A percentile compares a stretch with the other conserved stretches of the same genome.
These are phyloP conservation scores for Gnathonemus echidnorhynchus DNA, from an alignment of 2,113 vertebrate genomes.

Conservation along the genomic window DNA sequence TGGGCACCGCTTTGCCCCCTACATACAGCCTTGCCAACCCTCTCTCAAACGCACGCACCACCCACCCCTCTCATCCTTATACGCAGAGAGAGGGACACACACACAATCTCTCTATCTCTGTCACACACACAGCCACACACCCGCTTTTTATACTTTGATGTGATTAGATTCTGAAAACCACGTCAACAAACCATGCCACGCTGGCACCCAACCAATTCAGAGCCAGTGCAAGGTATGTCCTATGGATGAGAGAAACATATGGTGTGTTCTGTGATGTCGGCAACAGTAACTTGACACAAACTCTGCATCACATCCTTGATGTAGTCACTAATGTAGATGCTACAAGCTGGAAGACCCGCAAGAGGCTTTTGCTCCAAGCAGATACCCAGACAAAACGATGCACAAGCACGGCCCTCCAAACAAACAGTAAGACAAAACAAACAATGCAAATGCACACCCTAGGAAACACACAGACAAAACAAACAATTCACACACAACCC, in stretches of 20 bases:
- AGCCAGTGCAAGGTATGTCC: not conserved
- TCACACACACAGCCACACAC: constrained; percentile 1
- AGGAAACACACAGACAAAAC: not conserved
- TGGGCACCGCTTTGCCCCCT: not conserved
- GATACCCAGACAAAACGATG: not conserved
- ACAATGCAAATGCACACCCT: not conserved
- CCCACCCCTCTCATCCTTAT: not conserved
- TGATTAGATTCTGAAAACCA: not conserved
- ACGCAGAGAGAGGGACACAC: not conserved
- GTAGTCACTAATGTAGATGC: not conserved
- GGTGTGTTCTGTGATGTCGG: not conserved
- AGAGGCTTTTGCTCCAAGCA: not conserved
- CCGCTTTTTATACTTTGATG: not conserved
- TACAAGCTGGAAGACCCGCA: not conserved
- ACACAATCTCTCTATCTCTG: not conserved
- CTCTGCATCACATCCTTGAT: not conserved
- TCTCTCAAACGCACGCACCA: not conserved
- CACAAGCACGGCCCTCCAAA: not conserved
- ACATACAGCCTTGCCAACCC: not conserved
- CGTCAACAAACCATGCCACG: not conserved
- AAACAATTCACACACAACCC: not conserved
- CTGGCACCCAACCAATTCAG: not conserved
- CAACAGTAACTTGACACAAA: not conserved
- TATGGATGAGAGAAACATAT: not conserved
- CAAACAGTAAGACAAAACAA: not conserved